Evolutionary conservation across 2,888 invertebrate genomes (phyloP), one percentile per base, ranked within the genome.

Genomic region (Ophion costatus): DNA sequence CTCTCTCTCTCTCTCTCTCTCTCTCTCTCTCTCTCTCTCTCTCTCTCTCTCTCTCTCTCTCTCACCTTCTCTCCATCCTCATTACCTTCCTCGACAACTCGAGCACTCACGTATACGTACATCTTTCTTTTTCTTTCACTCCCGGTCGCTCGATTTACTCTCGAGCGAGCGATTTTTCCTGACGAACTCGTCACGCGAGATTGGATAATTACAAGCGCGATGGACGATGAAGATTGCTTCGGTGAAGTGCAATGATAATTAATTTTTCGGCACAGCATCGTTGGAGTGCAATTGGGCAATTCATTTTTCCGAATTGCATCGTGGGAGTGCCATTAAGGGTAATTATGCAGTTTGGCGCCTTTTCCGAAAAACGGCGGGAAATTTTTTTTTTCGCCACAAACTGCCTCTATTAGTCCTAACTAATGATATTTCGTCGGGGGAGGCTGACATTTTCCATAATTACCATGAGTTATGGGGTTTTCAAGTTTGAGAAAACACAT

Each of bases 11-110:
- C 61, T 74, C 22, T 64, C 24, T 33, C 56, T 66, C 90, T 17
- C 73, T 22, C 63, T 24, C 56, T 42, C 73, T 33, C 57, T 90
- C 91, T n/a, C 24, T 61, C 61, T n/a, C n/a, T n/a, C n/a, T n/a
- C n/a, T n/a, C n/a, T n/a, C n/a, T n/a, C 92, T 93, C 92, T 92
- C 92, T 90, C 91, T 20, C 29, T 75, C 22, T 66, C 24, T 33
- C 56, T 66, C 90, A 22, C 73, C 38, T 73, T 24, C 57, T 45
- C 73, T 33, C 57, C 42, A 76, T 63, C 69, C 42, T 61, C 75
- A 29, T 70, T 71, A 66, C 71, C 79, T 73, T 70, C 33, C 45
- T 70, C 75, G 59, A 66, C 75, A 80, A 82, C 51, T 83, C 74
- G 70, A 86, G 71, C 67, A 56, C 74, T 78, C 82, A 69, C 73